Conservation (phyloP, 2,888 invertebrate species). For the Drosophila prolongata region DNA sequence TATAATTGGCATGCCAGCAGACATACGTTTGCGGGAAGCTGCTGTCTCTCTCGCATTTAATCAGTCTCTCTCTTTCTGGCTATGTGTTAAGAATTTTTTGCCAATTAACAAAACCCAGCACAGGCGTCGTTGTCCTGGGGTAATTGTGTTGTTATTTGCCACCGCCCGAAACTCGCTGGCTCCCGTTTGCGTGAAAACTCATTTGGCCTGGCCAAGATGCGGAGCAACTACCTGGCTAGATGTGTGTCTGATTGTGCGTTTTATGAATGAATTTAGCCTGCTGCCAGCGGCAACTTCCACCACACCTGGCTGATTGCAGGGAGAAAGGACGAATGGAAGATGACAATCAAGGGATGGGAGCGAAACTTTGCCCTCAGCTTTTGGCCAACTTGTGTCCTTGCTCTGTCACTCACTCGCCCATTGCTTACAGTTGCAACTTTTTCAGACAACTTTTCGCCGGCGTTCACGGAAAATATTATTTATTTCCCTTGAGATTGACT, state of each 20-base stretch:
- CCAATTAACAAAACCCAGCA: conserved; percentile 60
- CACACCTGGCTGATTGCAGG: conserved; percentile 24
- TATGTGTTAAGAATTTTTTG: conserved; percentile 55
- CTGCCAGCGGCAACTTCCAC: conserved; percentile 8
- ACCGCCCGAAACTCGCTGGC: conserved; percentile 8
- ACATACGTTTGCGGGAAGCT: conserved; percentile 46
- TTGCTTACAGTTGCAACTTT: conserved; percentile 68
- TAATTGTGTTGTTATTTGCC: conserved; percentile 72
- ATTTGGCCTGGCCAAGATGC: conserved; percentile 48
- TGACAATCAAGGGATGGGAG: conserved; percentile 60
- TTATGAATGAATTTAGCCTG: conserved; percentile 64
- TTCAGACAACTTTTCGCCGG: conserved; percentile 17
- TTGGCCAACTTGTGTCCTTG: conserved; percentile 31
- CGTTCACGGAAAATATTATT: conserved; percentile 5
- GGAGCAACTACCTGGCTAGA: conserved; percentile 16
- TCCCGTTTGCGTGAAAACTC: conserved; percentile 47
- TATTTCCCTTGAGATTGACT: not conserved
- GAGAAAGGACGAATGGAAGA: conserved; percentile 32
- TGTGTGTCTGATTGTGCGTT: conserved; percentile 52
- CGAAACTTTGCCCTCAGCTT: conserved; percentile 67
- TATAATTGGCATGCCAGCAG: conserved; percentile 57
- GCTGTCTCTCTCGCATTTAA: conserved; percentile 15
- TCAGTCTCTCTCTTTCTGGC: not conserved
- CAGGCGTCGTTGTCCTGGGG: conserved; percentile 37
- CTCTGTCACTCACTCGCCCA: conserved; percentile 43